Conservation (phyloP, 2,797 vertebrate species). For the Miichthys miiuy region DNA sequence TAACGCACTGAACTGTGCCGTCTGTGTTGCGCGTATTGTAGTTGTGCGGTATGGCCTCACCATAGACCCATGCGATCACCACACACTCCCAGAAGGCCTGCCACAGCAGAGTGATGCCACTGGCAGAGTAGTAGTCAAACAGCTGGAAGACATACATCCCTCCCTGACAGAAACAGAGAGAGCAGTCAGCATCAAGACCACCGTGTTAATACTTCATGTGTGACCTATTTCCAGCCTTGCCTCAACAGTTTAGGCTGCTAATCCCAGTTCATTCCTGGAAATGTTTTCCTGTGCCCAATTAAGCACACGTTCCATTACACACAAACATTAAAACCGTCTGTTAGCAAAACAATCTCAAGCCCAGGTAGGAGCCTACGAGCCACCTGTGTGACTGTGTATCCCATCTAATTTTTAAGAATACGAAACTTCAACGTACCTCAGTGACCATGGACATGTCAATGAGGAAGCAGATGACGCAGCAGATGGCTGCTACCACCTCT, state of each 20-base stretch:
- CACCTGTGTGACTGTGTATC: not conserved
- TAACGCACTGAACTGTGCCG: not conserved
- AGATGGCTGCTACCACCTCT: constrained; percentile 88
- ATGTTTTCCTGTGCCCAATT: not conserved
- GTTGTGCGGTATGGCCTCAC: constrained; percentile 70
- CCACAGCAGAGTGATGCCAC: constrained; percentile 89
- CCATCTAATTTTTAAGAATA: constrained; percentile 8
- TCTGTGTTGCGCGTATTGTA: constrained; percentile 6
- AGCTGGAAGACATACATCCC: constrained; percentile 92
- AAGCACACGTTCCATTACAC: not conserved
- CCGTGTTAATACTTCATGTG: constrained; percentile 57
- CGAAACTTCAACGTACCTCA: constrained; percentile 77
- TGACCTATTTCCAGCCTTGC: constrained; percentile 50
- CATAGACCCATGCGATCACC: constrained; percentile 90
- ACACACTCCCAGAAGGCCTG: constrained; percentile 92
- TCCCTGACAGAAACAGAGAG: constrained; percentile 77
- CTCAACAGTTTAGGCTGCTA: constrained; percentile 25
- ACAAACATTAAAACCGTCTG: not conserved
- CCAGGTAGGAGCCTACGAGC: not conserved
- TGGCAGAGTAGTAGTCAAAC: constrained; percentile 91
- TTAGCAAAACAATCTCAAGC: constrained; percentile 1
- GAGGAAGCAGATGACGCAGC: constrained; percentile 88
- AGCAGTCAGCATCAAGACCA: constrained; percentile 38
- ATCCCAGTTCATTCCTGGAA: constrained; percentile 20
- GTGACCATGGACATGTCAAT: constrained; percentile 91